Conservation (phyloP, 2,113 vertebrate species). For the Boleophthalmus pectinirostris region DNA sequence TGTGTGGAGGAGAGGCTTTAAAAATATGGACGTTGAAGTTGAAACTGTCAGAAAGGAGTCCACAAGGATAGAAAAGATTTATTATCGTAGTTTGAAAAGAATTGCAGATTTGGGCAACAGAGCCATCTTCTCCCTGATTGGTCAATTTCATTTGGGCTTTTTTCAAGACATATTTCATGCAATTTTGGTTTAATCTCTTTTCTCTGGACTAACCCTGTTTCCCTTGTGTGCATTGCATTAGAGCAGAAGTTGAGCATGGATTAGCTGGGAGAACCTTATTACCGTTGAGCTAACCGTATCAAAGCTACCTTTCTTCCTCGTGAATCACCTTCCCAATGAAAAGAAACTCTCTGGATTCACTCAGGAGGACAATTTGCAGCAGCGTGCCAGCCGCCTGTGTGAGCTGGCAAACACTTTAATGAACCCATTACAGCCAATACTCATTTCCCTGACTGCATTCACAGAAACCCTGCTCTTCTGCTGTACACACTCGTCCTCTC, state of each 20-base stretch:
- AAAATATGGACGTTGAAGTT: neutral
- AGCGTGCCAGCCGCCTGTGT: slow-evolving; percentile 25
- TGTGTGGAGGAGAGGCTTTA: neutral
- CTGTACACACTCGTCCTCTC: slow-evolving; percentile 31
- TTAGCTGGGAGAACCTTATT: slow-evolving; percentile 9
- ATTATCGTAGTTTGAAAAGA: neutral
- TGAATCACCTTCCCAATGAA: slow-evolving; percentile 38
- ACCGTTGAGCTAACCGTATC: slow-evolving; percentile 6
- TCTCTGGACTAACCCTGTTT: slow-evolving; percentile 2
- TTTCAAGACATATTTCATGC: neutral
- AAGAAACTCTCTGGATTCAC: slow-evolving; percentile 39
- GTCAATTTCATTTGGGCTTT: slow-evolving; percentile 4
- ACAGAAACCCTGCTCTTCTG: slow-evolving; percentile 40
- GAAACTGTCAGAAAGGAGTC: neutral
- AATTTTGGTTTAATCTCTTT: slow-evolving; percentile 7
- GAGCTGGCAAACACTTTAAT: slow-evolving; percentile 58
- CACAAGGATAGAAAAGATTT: neutral
- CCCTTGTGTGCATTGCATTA: slow-evolving; percentile 10
- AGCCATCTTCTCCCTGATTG: neutral
- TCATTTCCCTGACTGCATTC: slow-evolving; percentile 56
- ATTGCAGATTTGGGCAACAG: neutral
- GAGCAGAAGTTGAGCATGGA: slow-evolving; percentile 7
- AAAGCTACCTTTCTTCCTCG: slow-evolving; percentile 15
- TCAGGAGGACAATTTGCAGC: slow-evolving; percentile 45
- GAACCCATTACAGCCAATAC: slow-evolving; percentile 61